phyloP scores from a whole-genome alignment of 1,140 invertebrate species.

The Chelonus insularis region DNA sequence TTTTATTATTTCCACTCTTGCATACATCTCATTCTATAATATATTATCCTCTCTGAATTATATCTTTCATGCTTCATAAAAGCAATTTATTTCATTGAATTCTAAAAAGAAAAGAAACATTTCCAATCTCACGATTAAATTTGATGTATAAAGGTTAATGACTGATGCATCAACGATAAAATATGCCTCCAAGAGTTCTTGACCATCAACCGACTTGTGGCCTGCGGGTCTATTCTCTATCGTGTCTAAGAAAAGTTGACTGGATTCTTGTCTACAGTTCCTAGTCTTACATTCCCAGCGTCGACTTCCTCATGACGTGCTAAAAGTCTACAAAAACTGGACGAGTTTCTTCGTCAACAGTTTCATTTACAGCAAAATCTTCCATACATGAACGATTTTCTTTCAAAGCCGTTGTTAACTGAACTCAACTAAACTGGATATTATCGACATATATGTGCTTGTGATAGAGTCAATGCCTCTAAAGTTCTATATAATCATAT shows the following conservation, averaged over 20 bases:
- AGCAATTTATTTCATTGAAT: too few species aligned
- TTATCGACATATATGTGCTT: too few species aligned
- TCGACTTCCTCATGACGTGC: slow-evolving; percentile 15
- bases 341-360: not conserved
- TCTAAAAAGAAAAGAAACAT: too few species aligned
- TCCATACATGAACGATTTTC: not conserved
- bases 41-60: not conserved
- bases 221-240: slow-evolving; percentile 5
- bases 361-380: not conserved
- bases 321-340: slow-evolving; percentile 6
- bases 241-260: not conserved
- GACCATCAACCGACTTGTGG: slow-evolving; percentile 23
- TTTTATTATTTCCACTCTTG: not conserved
- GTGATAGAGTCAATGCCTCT: too few species aligned
- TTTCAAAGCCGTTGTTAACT: not conserved
- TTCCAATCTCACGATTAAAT: not conserved
- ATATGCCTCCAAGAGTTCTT: slow-evolving; percentile 17
- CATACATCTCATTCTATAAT: not conserved
- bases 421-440: too few species aligned
- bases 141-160: slow-evolving; percentile 17
- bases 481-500: too few species aligned
- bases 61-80: too few species aligned
- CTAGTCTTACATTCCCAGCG: not conserved
- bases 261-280: not conserved
- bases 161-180: slow-evolving; percentile 16